Evolutionary conservation across 2,797 vertebrate genomes (phyloP).

Genomic region (Gymnoscopelus microlampas): DNA sequence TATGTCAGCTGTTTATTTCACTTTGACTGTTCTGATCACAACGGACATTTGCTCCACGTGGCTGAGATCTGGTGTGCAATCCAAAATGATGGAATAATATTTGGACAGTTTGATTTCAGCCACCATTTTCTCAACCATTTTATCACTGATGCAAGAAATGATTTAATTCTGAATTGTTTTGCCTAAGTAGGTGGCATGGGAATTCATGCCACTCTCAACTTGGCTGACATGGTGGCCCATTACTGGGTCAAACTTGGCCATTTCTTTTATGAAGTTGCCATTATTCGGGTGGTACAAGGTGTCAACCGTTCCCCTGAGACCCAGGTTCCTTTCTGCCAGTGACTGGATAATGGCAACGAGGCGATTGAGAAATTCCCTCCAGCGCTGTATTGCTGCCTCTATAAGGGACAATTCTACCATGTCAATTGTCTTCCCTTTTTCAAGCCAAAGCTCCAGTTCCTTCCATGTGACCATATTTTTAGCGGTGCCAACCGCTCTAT

Average conservation of each 20-base stretch:
- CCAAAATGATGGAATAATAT: constrained; percentile 11
- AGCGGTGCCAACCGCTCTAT: too few species aligned
- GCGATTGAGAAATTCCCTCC: constrained; percentile 9
- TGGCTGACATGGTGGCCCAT: constrained; percentile 3
- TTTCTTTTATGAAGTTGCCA: constrained; percentile 17
- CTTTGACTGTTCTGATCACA: background rate
- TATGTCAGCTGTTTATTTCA: background rate
- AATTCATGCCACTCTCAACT: constrained; percentile 8
- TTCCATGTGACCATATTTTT: constrained; percentile 17
- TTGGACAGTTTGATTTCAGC: constrained; percentile 19
- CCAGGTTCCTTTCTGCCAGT: constrained; percentile 32
- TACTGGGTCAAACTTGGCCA: constrained; percentile 24
- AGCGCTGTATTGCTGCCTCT: constrained; percentile 8
- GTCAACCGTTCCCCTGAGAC: constrained; percentile 18
- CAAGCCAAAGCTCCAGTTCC: constrained; percentile 8
- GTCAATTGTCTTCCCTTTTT: constrained; percentile 11
- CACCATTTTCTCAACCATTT: constrained; percentile 22
- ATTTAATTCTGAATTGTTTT: constrained; percentile 28
- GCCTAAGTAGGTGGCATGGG: constrained; percentile 1
- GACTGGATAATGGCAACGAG: constrained; percentile 25
- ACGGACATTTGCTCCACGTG: background rate
- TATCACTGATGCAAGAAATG: constrained; percentile 20
- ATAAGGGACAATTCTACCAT: constrained; percentile 1
- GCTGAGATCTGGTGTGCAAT: background rate
- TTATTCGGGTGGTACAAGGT: constrained; percentile 11